These are phyloP conservation scores for Drosophila flavopinicola DNA, from an alignment of 2,888 invertebrate species.

Conservation along the genomic window DNA sequence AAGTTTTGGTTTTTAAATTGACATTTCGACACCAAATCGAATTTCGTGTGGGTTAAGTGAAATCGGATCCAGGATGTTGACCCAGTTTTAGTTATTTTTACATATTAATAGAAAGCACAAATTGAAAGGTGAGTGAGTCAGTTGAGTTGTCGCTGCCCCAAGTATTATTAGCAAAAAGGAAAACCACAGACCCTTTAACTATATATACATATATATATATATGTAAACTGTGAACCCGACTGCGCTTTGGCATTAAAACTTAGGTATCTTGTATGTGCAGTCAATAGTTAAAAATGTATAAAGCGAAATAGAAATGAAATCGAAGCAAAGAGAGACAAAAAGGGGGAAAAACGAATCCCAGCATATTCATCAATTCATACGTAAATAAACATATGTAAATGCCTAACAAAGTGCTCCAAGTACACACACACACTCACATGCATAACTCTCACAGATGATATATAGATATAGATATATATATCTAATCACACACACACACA, in stretches of 20 bases:
- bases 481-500: constrained; percentile 24
- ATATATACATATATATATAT: constrained; percentile 2
- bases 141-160: constrained; percentile 16
- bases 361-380: constrained; percentile 61
- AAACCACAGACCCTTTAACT: neutral
- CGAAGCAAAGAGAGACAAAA: constrained; percentile 6
- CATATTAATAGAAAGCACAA: neutral
- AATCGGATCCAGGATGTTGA: constrained; percentile 5
- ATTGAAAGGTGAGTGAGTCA: neutral
- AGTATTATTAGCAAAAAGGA: constrained; percentile 4
- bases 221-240: constrained; percentile 25
- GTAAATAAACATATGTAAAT: constrained; percentile 72
- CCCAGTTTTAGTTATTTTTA: constrained; percentile 19
- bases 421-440: constrained; percentile 34
- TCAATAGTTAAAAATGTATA: constrained; percentile 22
- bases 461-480: too few relatives aligned
- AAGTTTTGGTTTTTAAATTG: constrained; percentile 5
- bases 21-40: constrained; percentile 17
- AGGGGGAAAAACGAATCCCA: neutral
- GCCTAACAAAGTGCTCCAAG: constrained; percentile 30
- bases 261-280: constrained; percentile 15
- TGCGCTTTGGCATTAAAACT: constrained; percentile 35
- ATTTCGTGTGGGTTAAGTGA: constrained; percentile 8
- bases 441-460: too few relatives aligned
- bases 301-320: constrained; percentile 21